Evolutionary conservation across 2,888 invertebrate genomes (phyloP).

Genomic region (Pammene fasciana): DNA sequence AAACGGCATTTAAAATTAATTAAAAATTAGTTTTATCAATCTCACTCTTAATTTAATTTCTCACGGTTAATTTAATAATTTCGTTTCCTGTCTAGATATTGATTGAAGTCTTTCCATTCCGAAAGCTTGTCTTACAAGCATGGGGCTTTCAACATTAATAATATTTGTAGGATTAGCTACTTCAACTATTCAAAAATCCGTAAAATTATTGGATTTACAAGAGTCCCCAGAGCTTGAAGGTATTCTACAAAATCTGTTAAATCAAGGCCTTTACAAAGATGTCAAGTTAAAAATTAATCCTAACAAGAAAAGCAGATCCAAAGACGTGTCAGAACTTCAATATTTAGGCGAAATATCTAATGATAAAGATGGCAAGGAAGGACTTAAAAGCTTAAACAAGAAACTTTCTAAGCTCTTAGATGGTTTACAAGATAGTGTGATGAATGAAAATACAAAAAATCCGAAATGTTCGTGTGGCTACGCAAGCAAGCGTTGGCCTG

Average conservation of each 20-base stretch:
- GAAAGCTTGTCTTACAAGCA: not conserved
- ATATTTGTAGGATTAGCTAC: slow-evolving; percentile 19
- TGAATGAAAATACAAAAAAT: not conserved
- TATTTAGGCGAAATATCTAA: slow-evolving; percentile 7
- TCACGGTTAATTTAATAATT: slow-evolving; percentile 21
- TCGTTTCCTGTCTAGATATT: not conserved
- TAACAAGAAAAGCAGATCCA: not conserved
- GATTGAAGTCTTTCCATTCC: slow-evolving; percentile 11
- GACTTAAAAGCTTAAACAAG: slow-evolving; percentile 14
- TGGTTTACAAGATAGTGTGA: slow-evolving; percentile 1
- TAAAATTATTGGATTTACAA: not conserved
- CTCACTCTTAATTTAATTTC: not conserved
- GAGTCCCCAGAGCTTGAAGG: not conserved
- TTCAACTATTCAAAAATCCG: slow-evolving; percentile 7
- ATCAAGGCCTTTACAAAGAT: slow-evolving; percentile 3
- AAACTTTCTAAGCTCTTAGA: slow-evolving; percentile 14
- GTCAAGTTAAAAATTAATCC: slow-evolving; percentile 8
- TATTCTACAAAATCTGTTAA: not conserved
- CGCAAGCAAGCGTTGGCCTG: slow-evolving; percentile 2
- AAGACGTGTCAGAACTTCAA: not conserved
- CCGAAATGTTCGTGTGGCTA: slow-evolving; percentile 16
- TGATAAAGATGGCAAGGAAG: slow-evolving; percentile 1
- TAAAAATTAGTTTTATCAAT: slow-evolving; percentile 11
- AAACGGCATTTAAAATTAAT: not conserved
- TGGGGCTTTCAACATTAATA: slow-evolving; percentile 7